Base-by-base conservation (phyloP, 92 coral and sea anemone species). In the Hydrozoanthus gracilis region DNA sequence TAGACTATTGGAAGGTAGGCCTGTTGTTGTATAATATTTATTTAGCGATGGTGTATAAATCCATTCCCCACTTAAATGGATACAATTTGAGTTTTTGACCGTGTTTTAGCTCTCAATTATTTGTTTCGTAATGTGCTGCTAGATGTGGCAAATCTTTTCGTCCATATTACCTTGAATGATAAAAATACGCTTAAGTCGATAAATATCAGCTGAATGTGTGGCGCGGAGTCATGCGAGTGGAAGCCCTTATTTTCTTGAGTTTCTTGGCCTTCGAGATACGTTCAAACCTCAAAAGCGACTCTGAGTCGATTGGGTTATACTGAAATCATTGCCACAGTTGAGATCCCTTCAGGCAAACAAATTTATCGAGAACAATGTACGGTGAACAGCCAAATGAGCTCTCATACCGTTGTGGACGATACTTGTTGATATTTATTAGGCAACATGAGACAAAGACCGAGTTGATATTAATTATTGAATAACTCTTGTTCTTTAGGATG, bases 1-100 rank as follows among this genome's bases (percentile, higher is more conserved):
- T 95, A 15, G 96, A 96, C 74, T 95, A 93, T 60, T 96, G 99
- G 98, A 96, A 95, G 98, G 99, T 96, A 89, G 88, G 1, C 1
- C 44, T 27, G 48, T 27, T 27, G 39, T 27, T 27, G 39, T 27
- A 27, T 27, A 27, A 27, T 27, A 27, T 27, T 27, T 27, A 27
- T 27, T 27, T 27, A 27, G 39, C 39, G 39, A 27, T 27, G 39
- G 39, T 27, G 39, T 27, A 27, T 27, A 27, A 27, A 27, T 27
- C 39, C 1, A 27, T 27, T 27, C 39, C 39, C 39, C 39, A 27
- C 39, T 27, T 27, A 27, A 27, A 27, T 27, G 39, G 39, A 27
- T 27, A 27, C 39, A 27, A 27, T 27, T 27, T 27, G 39, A 27
- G 39, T 27, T 27, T 27, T 27, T 27, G 39, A 27, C 39, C 0